Conservation (phyloP, 37 sponge, comb jelly and placozoan species). For the Hormiphora californensis region DNA sequence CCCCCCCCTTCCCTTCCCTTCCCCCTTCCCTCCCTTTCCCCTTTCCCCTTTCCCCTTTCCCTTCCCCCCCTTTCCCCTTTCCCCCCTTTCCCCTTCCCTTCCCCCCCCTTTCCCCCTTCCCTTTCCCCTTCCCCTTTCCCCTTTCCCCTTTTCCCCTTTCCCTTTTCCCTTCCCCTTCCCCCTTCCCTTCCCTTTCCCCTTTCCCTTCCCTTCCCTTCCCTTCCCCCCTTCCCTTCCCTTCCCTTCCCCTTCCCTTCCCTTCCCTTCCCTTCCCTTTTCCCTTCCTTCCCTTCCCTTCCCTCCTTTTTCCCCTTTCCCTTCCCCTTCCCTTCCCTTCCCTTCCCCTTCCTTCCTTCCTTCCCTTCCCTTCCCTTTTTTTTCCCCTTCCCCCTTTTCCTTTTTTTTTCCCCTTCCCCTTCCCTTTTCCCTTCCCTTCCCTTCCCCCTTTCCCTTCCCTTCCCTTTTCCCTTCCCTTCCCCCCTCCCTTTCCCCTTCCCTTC, state of each 20-base stretch:
- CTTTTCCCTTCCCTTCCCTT: neutral
- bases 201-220: neutral
- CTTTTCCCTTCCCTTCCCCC: neutral
- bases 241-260: neutral
- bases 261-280: neutral
- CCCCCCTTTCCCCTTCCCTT: too few species aligned
- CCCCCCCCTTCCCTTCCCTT: neutral
- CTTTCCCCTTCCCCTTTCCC: neutral
- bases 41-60: neutral
- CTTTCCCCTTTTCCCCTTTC: neutral
- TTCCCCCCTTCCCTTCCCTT: neutral
- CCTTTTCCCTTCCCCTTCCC: too few species aligned
- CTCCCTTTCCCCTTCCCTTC: neutral
- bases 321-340: neutral
- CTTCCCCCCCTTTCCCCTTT: too few species aligned
- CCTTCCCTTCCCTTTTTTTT: neutral
- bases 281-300: neutral
- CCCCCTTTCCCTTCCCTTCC: neutral
- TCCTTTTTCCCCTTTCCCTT: neutral
- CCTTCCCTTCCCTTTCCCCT: neutral
- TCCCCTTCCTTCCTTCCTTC: neutral
- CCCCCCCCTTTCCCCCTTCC: neutral
- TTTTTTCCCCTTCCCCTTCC: neutral
- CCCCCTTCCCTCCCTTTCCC: neutral
- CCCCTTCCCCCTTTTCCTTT: neutral